Evolutionary conservation across 2,797 vertebrate genomes (phyloP).

Genomic region (Phaenicophaeus curvirostris): DNA sequence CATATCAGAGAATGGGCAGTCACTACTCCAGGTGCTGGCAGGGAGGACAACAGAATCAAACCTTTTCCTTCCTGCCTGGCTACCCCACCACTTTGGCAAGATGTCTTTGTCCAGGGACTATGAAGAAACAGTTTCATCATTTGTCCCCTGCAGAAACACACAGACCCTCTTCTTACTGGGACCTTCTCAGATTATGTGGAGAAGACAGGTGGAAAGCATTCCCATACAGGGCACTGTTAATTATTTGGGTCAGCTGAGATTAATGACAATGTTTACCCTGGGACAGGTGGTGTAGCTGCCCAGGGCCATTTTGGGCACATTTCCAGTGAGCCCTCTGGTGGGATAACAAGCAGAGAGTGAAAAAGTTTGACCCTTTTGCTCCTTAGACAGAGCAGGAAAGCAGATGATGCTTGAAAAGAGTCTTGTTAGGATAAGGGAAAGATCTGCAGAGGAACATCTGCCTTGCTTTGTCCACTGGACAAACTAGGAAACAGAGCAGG

Average conservation of each 20-base stretch:
- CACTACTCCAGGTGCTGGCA: too few species aligned
- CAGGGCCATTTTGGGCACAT: neutral
- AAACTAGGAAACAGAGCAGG: neutral
- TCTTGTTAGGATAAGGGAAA: neutral
- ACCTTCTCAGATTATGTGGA: neutral
- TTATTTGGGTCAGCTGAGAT: neutral
- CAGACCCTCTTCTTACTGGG: neutral
- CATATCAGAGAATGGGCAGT: neutral
- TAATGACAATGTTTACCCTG: neutral
- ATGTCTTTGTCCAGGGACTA: neutral
- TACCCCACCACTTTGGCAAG: neutral
- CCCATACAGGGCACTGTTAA: neutral
- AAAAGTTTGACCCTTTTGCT: neutral
- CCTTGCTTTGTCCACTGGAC: neutral
- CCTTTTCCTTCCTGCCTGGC: neutral
- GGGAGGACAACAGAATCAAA: neutral
- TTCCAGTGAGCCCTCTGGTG: rapidly evolving
- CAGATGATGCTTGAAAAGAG: neutral
- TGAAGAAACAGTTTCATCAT: neutral
- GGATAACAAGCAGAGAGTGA: neutral
- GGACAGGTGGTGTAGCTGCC: neutral
- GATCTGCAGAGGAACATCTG: too few species aligned
- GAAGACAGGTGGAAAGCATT: neutral
- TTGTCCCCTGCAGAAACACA: neutral
- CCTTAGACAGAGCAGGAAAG: neutral